Base-by-base conservation (phyloP, 92 coral and sea anemone genomes). In the Hydrozoanthus gracilis region DNA sequence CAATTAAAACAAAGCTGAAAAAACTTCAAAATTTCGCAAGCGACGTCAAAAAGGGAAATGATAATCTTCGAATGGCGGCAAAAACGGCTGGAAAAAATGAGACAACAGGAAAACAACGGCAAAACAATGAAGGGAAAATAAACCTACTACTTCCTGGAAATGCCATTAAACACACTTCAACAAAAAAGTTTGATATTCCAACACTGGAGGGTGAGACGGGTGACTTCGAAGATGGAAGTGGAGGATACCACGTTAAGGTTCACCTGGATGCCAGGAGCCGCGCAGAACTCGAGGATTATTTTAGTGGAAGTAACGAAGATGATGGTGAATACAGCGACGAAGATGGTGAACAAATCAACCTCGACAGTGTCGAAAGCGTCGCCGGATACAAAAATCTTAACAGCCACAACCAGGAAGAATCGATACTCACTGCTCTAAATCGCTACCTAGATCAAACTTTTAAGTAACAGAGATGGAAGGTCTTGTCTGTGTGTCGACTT, bases 151-250 rank as follows among this genome's bases (percentile, higher is more conserved):
- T 65, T 65, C 85, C 74, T 10, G 50, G 17, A 64, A 20, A 65
- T 17, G 64, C 52, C 4, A 65, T 51, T 3, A 20, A 48, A 17
- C 46, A 80, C 8, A 65, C 72, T 2, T 35, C 46, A 18, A 80
- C 58, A 12, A 80, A 80, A 11, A 80, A 49, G 69, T 80, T 80
- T 47, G 85, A 80, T 8, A 80, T 80, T 66, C 85, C 85, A 50
- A 46, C 54, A 4, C 51, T 80, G 16, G 50, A 80, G 11, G 62
- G 73, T 46, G 62, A 80, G 13, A 80, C 85, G 16, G 74, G 72
- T 16, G 85, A 47, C 4, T 80, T 80, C 11, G 85, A 80, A 65
- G 10, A 44, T 9, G 44, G 50, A 46, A 64, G 46, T 14, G 84
- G 7, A 10, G 84, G 84, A 17, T 79, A 64, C 10, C 84, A 79